Evolutionary conservation across 2,888 invertebrate genomes (phyloP), one percentile per base, ranked within the genome.

Genomic region (Tachina fera): DNA sequence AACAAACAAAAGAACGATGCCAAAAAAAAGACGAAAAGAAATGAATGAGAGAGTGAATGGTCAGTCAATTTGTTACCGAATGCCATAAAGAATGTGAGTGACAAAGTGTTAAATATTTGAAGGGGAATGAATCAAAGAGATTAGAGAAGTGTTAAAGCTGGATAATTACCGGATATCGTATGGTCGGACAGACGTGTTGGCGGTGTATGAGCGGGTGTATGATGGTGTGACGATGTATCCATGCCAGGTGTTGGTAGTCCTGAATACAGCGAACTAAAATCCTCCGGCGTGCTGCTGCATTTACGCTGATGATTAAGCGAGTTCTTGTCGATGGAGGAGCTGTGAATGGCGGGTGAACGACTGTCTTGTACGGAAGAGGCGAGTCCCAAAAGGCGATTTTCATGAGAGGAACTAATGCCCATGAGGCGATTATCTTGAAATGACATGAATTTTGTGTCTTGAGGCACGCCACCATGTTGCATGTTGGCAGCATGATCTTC

Each of bases 201-300:
- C 82, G 96, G 96, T 88, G 96, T 96, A 87, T 96, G 95, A 56
- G 96, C 95, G 88, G 96, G 96, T 82, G 95, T 95, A 88, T 94
- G 94, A 86, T 94, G 94, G 89, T 94, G 94, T 65, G 93, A 94
- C 89, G 94, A 89, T 88, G 94, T 91, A 87, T 94, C 94, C 89
- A 93, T 92, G 83, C 93, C 93, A 87, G 93, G 92, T 87, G 93
- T 92, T 78, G 93, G 92, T 86, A 95, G 93, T 5, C 94, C 95
- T 39, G 96, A 96, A 93, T 98, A 98, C 89, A 98, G 94, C 39
- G 97, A 96, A 81, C 96, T 95, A 92, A 97, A 98, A 93, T 98
- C 98, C 93, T 98, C 98, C 60, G 97, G 96, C 70, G 96, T 96
- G 41, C 96, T 96, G 93, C 97, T 96, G 93, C 97, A 97, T 93